A percentile compares a stretch with the other conserved stretches of the same genome.
Evolutionary conservation across 2,888 invertebrate species (phyloP).

Genomic region (Linnaemya tessellans): DNA sequence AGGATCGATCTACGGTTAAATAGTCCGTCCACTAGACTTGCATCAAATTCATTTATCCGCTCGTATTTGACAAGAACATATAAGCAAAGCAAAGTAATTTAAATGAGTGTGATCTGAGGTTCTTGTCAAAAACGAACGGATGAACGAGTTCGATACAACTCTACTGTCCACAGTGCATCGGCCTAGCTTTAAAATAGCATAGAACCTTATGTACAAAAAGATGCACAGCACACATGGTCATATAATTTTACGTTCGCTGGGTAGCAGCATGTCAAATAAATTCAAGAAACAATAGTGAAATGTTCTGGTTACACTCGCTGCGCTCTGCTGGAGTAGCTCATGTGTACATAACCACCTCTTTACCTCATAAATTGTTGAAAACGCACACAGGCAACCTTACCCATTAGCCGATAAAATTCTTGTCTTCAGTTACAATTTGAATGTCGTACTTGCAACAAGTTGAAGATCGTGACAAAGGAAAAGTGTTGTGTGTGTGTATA

Average conservation of each 20-base stretch:
- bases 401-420: conserved; percentile 51
- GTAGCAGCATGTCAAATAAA: neutral
- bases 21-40: no score
- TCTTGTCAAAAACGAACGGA: no score
- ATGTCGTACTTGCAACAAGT: conserved; percentile 71
- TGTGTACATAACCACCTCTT: conserved; percentile 1
- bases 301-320: conserved; percentile 34
- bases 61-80: no score
- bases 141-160: no score
- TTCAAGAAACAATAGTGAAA: conserved; percentile 7
- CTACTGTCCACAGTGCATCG: no score
- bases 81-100: no score
- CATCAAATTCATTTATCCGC: no score
- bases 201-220: no score
- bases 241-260: neutral
- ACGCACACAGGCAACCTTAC: conserved; percentile 19
- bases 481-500: conserved; percentile 11
- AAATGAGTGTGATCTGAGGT: no score
- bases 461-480: conserved; percentile 48
- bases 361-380: neutral
- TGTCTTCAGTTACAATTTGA: conserved; percentile 66
- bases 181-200: no score
- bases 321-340: conserved; percentile 7
- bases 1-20: no score
- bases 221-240: neutral